A percentile compares a stretch with the other conserved stretches of the same genome.
phyloP scores from a whole-genome alignment of 2,888 invertebrate genomes.

The Hirtodrosophila cameraria region DNA sequence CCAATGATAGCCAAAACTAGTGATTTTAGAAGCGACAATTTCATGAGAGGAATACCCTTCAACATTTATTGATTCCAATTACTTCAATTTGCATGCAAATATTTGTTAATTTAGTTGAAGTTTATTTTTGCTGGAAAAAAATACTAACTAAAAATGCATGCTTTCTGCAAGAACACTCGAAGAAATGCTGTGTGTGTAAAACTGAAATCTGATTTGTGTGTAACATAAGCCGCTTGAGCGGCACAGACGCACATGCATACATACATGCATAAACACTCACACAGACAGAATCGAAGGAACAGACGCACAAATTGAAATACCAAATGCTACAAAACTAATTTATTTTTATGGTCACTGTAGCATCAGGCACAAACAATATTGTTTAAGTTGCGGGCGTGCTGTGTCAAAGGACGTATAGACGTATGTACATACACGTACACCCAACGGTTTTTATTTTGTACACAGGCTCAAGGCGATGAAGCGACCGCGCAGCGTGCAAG shows the following conservation, averaged over 20 bases:
- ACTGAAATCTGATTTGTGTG: constrained; percentile 44
- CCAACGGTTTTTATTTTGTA: constrained; percentile 77
- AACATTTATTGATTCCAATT: too few relatives aligned
- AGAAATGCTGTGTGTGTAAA: constrained; percentile 1
- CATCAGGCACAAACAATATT: constrained; percentile 43
- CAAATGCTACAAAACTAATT: constrained; percentile 64
- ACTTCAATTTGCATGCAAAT: too few relatives aligned
- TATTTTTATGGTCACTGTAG: constrained; percentile 60
- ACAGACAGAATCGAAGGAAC: constrained; percentile 9
- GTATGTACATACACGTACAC: constrained; percentile 1
- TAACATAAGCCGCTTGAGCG: constrained; percentile 50
- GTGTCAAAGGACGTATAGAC: constrained; percentile 35
- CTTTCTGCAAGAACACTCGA: too few relatives aligned
- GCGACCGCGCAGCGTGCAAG: constrained; percentile 24
- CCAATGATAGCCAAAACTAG: too few relatives aligned
- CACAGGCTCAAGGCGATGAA: constrained; percentile 52
- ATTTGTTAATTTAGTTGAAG: too few relatives aligned
- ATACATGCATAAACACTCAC: too few relatives aligned
- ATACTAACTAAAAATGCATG: constrained; percentile 32
- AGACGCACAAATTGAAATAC: constrained; percentile 71
- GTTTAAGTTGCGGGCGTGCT: constrained; percentile 66
- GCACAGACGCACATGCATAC: constrained; percentile 19
- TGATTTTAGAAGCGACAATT: too few relatives aligned
- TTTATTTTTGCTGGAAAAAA: too few relatives aligned
- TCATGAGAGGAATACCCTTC: too few relatives aligned